A percentile compares a stretch with the other conserved stretches of the same genome.
phyloP scores from a whole-genome alignment of 2,888 invertebrate genomes.

The Chydorus sphaericus region DNA sequence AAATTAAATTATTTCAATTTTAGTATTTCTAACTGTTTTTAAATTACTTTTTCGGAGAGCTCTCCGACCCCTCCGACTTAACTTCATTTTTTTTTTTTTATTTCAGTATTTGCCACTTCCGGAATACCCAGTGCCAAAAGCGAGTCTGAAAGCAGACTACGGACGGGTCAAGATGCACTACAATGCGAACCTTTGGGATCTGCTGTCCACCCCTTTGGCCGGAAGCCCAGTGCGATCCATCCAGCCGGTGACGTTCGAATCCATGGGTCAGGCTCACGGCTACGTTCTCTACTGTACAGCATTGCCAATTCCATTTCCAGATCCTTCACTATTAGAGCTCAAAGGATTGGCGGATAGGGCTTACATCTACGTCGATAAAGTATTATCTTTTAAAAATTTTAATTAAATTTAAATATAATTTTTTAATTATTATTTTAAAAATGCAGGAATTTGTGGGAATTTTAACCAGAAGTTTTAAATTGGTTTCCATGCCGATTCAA shows the following conservation, averaged over 20 bases:
- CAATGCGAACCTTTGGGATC: conserved; percentile 31
- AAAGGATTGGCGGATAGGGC: conserved; percentile 49
- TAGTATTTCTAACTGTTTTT: too few species aligned
- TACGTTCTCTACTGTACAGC: conserved; percentile 46
- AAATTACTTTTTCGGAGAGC: too few species aligned
- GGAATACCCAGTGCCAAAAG: conserved; percentile 38
- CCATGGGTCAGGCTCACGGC: conserved; percentile 43
- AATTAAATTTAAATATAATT: too few species aligned
- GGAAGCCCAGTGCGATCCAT: background rate
- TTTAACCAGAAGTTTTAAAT: conserved; percentile 23
- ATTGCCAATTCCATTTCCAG: conserved; percentile 27
- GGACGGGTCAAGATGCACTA: conserved; percentile 41
- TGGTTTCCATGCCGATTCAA: conserved; percentile 27
- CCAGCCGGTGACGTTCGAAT: conserved; percentile 45
- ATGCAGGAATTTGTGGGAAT: conserved; percentile 23
- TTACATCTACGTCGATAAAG: conserved; percentile 49
- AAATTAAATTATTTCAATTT: too few species aligned
- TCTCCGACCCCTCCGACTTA: too few species aligned
- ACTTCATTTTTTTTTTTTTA: too few species aligned
- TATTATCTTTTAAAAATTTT: background rate
- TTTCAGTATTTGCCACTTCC: conserved; percentile 43
- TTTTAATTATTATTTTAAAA: background rate
- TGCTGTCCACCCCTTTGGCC: conserved; percentile 11
- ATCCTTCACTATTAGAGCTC: conserved; percentile 36
- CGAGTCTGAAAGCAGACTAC: conserved; percentile 46